A percentile compares a stretch with the other conserved stretches of the same genome.
These are phyloP conservation scores for Neolamprologus sp. DNA, from an alignment of 2,113 vertebrate species.

Conservation along the genomic window DNA sequence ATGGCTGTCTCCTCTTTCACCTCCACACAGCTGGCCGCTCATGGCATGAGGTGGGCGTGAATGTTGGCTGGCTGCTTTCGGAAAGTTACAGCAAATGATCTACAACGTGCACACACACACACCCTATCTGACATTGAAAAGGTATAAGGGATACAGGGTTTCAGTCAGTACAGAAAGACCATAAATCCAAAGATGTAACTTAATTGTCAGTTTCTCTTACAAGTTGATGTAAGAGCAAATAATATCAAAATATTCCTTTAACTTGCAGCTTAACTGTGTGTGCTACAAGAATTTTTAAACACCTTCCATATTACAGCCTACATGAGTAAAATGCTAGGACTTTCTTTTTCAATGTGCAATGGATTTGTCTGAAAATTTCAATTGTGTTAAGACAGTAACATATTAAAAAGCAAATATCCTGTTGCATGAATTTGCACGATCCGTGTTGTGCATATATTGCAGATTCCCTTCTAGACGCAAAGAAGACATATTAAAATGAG, in stretches of 20 bases:
- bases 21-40: background rate
- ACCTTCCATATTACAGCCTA: background rate
- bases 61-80: background rate
- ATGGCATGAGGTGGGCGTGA: background rate
- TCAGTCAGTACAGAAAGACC: background rate
- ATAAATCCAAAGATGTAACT: background rate
- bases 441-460: background rate
- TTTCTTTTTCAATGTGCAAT: background rate
- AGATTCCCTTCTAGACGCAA: background rate
- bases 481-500: background rate
- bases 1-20: background rate
- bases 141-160: background rate
- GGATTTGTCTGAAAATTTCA: background rate
- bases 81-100: background rate
- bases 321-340: background rate
- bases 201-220: background rate
- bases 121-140: background rate
- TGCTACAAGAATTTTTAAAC: background rate
- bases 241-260: background rate
- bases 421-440: background rate
- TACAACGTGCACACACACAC: fast-evolving
- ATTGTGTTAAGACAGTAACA: background rate
- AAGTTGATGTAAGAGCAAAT: background rate
- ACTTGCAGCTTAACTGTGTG: background rate
- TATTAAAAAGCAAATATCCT: background rate